Base-by-base conservation (phyloP, 2,113 vertebrate genomes). In the Trinectes maculatus region DNA sequence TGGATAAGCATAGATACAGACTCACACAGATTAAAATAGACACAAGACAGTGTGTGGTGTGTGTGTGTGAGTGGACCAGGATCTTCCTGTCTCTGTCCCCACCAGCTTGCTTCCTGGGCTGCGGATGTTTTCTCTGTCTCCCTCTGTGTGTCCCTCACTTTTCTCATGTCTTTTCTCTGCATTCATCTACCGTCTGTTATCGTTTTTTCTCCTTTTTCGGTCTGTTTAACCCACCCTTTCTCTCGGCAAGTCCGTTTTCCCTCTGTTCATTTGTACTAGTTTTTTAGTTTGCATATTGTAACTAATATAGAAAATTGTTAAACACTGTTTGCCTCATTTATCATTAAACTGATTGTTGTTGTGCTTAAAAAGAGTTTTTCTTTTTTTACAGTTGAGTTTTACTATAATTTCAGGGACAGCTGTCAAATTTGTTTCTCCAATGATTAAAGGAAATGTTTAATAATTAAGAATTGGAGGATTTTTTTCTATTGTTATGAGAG, bases 71-170 rank as follows among this genome's bases (percentile, higher is more conserved):
- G 57, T 26, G 11, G 33, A 62, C 72, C 74, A 83, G 77, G 81
- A 81, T 81, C 62, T 86, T 83, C 31, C 52, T 37, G 36, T 79
- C 57, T 78, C 42, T 73, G 67, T 71, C 74, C 67, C 82, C 75
- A 74, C 44, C 25, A 26, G 58, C 70, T 63, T 13, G 4, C 77
- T 82, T 25, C 44, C 79, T 65, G 70, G 55, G 31, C 54, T 71
- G 76, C 68, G 80, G 85, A 85, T 88, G 85, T 87, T 87, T 87
- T 79, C 54, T 42, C 53, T 59, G 62, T 71, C 72, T 76, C 77
- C 79, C 72, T 69, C 72, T 56, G 65, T 57, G 74, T 28, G 51
- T 67, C 66, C n/a, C 53, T 70, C 59, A 34, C 48, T 83, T 71
- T 82, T 57, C 62, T 53, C 40, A n/a, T n/a, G 18, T 28, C 43